phyloP scores from a whole-genome alignment of 2,888 invertebrate species.

The Arge pagana region DNA sequence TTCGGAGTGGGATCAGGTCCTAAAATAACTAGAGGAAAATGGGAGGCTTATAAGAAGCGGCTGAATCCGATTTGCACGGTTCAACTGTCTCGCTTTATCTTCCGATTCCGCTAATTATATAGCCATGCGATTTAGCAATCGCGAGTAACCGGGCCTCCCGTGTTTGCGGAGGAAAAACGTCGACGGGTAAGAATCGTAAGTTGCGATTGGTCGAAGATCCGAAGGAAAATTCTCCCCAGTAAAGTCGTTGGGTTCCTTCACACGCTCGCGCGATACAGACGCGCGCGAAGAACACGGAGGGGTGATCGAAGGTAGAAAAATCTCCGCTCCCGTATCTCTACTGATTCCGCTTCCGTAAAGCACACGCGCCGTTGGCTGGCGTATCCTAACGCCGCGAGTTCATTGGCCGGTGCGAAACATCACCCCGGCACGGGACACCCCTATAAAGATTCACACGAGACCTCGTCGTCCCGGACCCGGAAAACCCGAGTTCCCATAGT shows the following conservation, averaged over 20 bases:
- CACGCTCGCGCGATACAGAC: too few species aligned
- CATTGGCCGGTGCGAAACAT: conserved; percentile 11
- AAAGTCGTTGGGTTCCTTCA: conserved; percentile 17
- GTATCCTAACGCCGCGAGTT: not conserved
- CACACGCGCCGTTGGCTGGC: not conserved
- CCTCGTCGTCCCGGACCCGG: conserved; percentile 15
- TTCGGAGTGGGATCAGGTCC: too few species aligned
- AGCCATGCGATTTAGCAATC: too few species aligned
- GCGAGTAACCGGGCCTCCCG: too few species aligned
- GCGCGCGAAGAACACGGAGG: too few species aligned
- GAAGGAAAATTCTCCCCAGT: conserved; percentile 6
- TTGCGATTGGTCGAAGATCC: not conserved
- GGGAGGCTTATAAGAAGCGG: too few species aligned
- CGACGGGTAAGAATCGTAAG: not conserved
- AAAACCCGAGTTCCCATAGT: conserved; percentile 19
- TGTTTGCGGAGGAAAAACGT: not conserved
- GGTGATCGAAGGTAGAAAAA: not conserved
- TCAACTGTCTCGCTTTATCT: too few species aligned
- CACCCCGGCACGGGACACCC: conserved; percentile 21
- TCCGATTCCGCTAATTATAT: too few species aligned
- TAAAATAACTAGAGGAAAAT: too few species aligned
- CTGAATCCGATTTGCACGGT: too few species aligned
- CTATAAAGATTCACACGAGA: conserved; percentile 25
- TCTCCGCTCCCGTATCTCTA: not conserved
- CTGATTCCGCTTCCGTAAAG: not conserved